Percentiles rank a stretch among this genome's conserved stretches.
Conservation (phyloP, 2,797 vertebrate genomes). For the Fringilla coelebs region DNA sequence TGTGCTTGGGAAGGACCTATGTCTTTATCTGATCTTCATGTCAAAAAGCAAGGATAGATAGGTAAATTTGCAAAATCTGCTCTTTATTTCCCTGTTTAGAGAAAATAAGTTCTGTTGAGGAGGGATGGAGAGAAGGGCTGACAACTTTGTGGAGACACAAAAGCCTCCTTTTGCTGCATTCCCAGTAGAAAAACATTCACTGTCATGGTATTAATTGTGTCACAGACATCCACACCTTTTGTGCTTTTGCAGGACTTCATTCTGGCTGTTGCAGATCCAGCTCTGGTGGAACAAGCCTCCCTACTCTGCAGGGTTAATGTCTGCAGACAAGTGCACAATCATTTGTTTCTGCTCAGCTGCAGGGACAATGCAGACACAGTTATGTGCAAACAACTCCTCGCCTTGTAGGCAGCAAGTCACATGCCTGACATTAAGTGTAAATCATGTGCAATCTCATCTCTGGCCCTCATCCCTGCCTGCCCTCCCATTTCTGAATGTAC, state of each 20-base stretch:
- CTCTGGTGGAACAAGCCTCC: not conserved
- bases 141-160: not conserved
- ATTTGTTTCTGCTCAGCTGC: constrained; percentile 22
- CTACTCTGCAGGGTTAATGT: not conserved
- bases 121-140: not conserved
- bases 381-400: constrained; percentile 5
- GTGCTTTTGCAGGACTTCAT: not conserved
- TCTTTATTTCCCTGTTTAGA: not conserved
- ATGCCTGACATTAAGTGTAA: not conserved
- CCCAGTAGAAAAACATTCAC: not conserved
- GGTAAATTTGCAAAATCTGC: not conserved
- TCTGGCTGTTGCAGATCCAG: not conserved
- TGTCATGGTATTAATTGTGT: not conserved
- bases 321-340: constrained; percentile 5
- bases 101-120: not conserved
- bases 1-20: not conserved
- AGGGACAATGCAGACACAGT: constrained; percentile 12
- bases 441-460: constrained; percentile 27
- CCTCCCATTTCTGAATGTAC: not conserved
- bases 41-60: not conserved
- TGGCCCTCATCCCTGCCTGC: not conserved
- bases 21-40: not conserved
- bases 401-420: constrained; percentile 38
- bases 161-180: not conserved
- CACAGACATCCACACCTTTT: not conserved